Conservation (phyloP, 2,888 invertebrate species). For the Minunthozetes semirufus region DNA sequence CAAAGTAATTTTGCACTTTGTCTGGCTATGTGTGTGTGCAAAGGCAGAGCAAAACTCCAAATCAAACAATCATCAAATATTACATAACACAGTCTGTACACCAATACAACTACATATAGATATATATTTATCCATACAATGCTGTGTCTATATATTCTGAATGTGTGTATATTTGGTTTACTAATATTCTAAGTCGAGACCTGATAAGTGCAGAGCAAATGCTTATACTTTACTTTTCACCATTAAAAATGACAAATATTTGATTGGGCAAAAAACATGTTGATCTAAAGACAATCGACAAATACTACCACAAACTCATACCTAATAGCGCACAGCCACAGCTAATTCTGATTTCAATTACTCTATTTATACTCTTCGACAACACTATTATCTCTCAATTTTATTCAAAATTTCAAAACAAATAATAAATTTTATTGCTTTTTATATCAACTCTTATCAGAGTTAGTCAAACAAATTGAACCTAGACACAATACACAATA, state of each 20-base stretch:
- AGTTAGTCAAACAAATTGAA: no score
- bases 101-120: not conserved
- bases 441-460: no score
- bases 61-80: conserved; percentile 26
- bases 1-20: conserved; percentile 11
- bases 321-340: not conserved
- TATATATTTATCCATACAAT: not conserved
- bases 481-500: no score
- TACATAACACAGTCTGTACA: conserved; percentile 19
- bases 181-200: conserved; percentile 25
- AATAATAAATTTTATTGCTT: no score
- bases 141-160: not conserved
- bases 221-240: conserved; percentile 27
- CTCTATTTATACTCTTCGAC: not conserved
- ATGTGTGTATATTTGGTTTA: conserved; percentile 26
- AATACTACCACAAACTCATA: not conserved
- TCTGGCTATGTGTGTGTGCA: not conserved
- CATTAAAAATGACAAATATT: conserved; percentile 30
- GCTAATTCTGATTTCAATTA: conserved; percentile 8
- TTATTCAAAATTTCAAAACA: not conserved
- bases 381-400: not conserved
- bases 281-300: conserved; percentile 12
- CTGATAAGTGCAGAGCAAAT: conserved; percentile 27
- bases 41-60: conserved; percentile 14
- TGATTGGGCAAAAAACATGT: conserved; percentile 23